Evolutionary conservation across 2,113 vertebrate species (phyloP).

Genomic region (Leptobrachium ailaonicum): DNA sequence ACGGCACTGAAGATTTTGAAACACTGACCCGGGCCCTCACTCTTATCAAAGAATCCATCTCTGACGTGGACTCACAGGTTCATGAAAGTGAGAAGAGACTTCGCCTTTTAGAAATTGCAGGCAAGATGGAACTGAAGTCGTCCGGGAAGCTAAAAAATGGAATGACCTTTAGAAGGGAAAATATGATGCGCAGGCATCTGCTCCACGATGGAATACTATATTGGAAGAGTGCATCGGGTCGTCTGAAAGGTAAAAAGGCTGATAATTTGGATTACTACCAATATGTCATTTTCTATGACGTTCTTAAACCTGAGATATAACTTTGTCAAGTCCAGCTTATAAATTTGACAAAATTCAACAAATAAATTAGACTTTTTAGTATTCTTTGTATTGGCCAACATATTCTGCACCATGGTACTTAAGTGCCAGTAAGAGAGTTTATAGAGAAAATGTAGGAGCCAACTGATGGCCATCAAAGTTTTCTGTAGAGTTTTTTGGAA

Average conservation of each 20-base stretch:
- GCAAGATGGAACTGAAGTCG: conserved; percentile 85
- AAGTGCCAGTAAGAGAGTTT: no score
- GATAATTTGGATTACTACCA: background rate
- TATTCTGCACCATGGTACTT: no score
- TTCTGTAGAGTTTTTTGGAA: no score
- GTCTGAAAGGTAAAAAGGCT: conserved; percentile 79
- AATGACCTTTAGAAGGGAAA: conserved; percentile 81
- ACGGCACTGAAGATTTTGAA: conserved; percentile 77
- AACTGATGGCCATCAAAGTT: no score
- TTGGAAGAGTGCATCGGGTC: conserved; percentile 88
- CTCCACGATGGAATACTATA: conserved; percentile 81
- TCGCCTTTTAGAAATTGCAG: conserved; percentile 81
- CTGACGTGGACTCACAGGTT: conserved; percentile 83
- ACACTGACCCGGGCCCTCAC: conserved; percentile 77
- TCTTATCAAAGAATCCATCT: conserved; percentile 84
- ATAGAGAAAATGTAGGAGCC: no score
- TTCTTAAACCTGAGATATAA: no score
- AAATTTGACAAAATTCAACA: no score
- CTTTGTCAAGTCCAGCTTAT: no score
- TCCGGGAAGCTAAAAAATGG: conserved; percentile 85
- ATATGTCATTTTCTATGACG: no score
- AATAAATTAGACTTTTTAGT: no score
- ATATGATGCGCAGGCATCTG: conserved; percentile 75
- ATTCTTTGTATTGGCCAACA: no score
- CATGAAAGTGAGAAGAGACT: conserved; percentile 80